Percentiles rank a stretch among this genome's conserved stretches.
Conservation (phyloP, 2,888 invertebrate species). For the Perdita meconis region DNA sequence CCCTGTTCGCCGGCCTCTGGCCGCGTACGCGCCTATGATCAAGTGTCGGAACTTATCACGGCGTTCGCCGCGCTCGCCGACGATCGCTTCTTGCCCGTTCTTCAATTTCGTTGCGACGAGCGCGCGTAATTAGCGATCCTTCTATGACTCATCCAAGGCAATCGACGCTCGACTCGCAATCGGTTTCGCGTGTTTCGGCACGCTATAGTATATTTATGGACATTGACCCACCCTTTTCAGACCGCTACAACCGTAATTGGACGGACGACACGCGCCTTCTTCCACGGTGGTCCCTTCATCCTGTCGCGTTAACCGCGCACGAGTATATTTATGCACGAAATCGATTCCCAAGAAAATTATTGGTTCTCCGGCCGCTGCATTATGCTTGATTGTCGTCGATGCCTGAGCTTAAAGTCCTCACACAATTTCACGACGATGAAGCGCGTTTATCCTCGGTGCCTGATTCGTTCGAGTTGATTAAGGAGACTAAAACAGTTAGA, state of each 20-base stretch:
- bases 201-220: conserved; percentile 5
- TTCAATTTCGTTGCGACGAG: background rate
- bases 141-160: background rate
- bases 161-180: conserved; percentile 1
- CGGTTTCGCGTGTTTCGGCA: background rate
- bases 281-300: conserved; percentile 68
- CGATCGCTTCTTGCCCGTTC: background rate
- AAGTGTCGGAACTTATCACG: conserved; percentile 33
- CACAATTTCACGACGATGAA: conserved; percentile 10
- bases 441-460: no score
- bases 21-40: conserved; percentile 32
- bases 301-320: conserved; percentile 40
- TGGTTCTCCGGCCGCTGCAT: conserved; percentile 39
- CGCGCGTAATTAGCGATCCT: conserved; percentile 2
- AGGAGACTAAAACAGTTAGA: no score
- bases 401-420: conserved; percentile 27
- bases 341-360: conserved; percentile 56
- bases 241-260: conserved; percentile 53
- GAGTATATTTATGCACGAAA: conserved; percentile 56
- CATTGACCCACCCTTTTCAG: conserved; percentile 14
- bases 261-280: conserved; percentile 68
- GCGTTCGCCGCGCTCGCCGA: background rate
- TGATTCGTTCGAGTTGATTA: no score
- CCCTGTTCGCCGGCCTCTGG: conserved; percentile 4
- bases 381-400: conserved; percentile 45